Base-by-base conservation (phyloP, 1,140 invertebrate genomes). In the Nilaparvata lugens region DNA sequence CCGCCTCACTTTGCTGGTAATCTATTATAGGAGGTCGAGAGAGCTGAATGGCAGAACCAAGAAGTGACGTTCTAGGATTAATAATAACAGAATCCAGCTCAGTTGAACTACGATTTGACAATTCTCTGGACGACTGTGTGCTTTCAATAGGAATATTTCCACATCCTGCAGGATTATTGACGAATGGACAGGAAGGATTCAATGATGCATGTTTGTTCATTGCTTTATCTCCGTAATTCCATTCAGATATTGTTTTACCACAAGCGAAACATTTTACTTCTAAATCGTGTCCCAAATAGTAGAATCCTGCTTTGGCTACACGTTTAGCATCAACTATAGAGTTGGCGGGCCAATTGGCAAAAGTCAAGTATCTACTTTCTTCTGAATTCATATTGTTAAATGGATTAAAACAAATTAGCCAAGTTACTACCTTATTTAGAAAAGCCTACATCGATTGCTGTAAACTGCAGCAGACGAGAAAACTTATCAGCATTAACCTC, bases 261-360 rank as follows among this genome's bases (percentile, higher is more conserved):
- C 89, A 92, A 62, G 81, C 76, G 67, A 89, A 88, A 71, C 89
- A 92, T 69, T 88, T 78, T 2, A 88, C 87, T 67, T 86, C 82
- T 13, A 81, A 72, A 31, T 74, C 81, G 62, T 75, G 72, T 16
- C 86, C 85, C 1, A 82, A 85, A 52, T 85, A 90, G 70, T 82
- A 92, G 75, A 95, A 93, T 11, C 91, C 91, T 43, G 87, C 89
- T 70, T 83, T 83, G 2, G 89, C 89, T 64, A 94, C 79, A 68
- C 82, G 76, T 38, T 74, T 68, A 14, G 82, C 73, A 69, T 80
- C 80, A 1, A 90, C 80, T 28, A 79, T 74, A 19, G 83, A 82
- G 69, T 81, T 80, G 18, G 73, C 62, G 48, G 86, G 88, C 90
- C 90, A 93, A 65, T 78, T 76, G 16, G 62, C 64, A 71, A 88